Evolutionary conservation across 30 jellyfish, hydroid and myxozoan genomes (phyloP).

Genomic region (Nemopilema nomurai): DNA sequence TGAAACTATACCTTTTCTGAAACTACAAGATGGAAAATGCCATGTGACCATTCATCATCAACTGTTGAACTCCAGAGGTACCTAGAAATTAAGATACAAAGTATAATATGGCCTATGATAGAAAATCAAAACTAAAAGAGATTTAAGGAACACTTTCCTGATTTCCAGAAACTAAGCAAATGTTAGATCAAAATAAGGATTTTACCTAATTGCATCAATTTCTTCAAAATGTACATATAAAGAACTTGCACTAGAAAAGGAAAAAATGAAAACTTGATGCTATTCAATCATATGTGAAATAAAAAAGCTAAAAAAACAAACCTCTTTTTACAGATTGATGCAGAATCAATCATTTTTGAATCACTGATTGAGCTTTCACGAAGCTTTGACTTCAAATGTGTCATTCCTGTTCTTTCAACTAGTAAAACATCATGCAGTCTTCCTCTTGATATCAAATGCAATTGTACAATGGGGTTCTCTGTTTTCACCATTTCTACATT

Average conservation of each 20-base stretch:
- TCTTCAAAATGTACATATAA: no score
- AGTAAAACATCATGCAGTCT: constrained; percentile 2
- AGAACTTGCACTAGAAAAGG: no score
- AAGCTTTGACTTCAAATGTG: constrained; percentile 11
- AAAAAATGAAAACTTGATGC: no score
- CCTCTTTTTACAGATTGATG: not conserved
- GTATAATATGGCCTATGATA: no score
- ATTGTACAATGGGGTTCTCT: constrained; percentile 6
- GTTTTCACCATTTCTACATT: not conserved
- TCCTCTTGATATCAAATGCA: constrained; percentile 1
- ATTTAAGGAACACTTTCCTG: no score
- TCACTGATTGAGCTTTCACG: not conserved
- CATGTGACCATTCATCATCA: not conserved
- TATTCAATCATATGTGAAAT: no score
- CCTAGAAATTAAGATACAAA: not conserved
- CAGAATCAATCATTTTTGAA: not conserved
- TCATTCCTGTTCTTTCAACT: constrained; percentile 18
- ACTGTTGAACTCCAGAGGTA: constrained; percentile 35
- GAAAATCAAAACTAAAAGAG: no score
- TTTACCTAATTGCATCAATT: no score
- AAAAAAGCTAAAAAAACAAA: no score
- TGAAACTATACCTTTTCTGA: constrained; percentile 23
- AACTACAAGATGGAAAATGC: not conserved
- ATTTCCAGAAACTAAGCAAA: no score
- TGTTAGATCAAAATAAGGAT: no score